phyloP scores from a whole-genome alignment of 2,888 invertebrate species.

The Coleophora flavipennella region DNA sequence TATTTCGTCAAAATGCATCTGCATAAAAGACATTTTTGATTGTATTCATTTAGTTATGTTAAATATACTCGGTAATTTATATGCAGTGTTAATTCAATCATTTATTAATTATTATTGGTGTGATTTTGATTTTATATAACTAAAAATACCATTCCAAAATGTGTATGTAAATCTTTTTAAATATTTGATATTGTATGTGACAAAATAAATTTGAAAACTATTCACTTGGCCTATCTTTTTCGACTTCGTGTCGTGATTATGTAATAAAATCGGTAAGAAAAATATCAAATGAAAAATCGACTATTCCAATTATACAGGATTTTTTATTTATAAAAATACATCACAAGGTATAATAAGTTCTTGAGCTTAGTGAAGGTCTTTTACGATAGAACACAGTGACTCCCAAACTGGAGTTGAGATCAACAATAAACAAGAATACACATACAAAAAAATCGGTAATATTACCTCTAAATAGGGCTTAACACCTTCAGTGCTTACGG shows the following conservation, averaged over 20 bases:
- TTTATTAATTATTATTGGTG: constrained; percentile 1
- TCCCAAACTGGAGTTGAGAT: constrained; percentile 43
- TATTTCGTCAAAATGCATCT: too few species aligned
- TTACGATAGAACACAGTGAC: constrained; percentile 64
- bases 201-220: constrained; percentile 16
- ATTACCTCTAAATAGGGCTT: too few species aligned
- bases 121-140: constrained; percentile 1
- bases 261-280: too few species aligned
- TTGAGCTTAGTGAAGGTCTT: constrained; percentile 68
- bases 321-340: constrained; percentile 67
- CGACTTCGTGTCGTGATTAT: too few species aligned
- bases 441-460: too few species aligned
- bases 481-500: too few species aligned
- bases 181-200: background rate
- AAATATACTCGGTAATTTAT: background rate
- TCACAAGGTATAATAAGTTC: constrained; percentile 57
- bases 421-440: constrained; percentile 43
- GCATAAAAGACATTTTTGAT: too few species aligned
- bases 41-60: too few species aligned
- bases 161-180: constrained; percentile 24
- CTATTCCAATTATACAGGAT: too few species aligned
- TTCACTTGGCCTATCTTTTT: constrained; percentile 20
- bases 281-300: too few species aligned
- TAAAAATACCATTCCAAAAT: constrained; percentile 31
- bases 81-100: background rate